Evolutionary conservation across 2,888 invertebrate genomes (phyloP).

Genomic region (Eupithecia dodoneata): DNA sequence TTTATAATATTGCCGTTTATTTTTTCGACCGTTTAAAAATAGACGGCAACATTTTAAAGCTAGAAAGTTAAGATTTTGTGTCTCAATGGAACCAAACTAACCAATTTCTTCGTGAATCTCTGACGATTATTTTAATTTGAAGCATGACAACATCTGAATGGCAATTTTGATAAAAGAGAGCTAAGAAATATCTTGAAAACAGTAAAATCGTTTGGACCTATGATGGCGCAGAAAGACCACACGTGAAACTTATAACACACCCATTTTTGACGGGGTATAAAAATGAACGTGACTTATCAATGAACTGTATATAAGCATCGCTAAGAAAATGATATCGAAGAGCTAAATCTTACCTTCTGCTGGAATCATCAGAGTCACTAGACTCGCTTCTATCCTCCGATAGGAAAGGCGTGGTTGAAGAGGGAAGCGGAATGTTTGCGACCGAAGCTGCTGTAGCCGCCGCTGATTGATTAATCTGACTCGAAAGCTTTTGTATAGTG

Average conservation of each 20-base stretch:
- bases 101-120: not conserved
- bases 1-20: too few species aligned
- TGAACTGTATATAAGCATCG: not conserved
- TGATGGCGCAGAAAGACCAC: not conserved
- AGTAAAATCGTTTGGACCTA: not conserved
- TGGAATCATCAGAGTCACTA: constrained; percentile 79
- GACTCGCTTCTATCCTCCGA: constrained; percentile 74
- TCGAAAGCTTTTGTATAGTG: constrained; percentile 85
- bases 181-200: not conserved
- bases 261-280: not conserved
- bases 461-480: constrained; percentile 76
- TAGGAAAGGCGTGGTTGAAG: constrained; percentile 56
- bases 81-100: not conserved
- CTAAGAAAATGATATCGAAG: constrained; percentile 10
- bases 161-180: not conserved
- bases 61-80: not conserved
- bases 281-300: not conserved
- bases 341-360: constrained; percentile 66
- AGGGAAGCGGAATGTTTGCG: constrained; percentile 61
- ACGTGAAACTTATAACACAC: not conserved
- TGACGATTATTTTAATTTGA: not conserved
- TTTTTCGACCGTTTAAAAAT: too few species aligned
- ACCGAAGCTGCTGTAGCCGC: constrained; percentile 64
- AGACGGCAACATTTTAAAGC: too few species aligned
- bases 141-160: not conserved